Conservation (phyloP, 2,113 vertebrate genomes). For the Pyxicephalus adspersus region DNA sequence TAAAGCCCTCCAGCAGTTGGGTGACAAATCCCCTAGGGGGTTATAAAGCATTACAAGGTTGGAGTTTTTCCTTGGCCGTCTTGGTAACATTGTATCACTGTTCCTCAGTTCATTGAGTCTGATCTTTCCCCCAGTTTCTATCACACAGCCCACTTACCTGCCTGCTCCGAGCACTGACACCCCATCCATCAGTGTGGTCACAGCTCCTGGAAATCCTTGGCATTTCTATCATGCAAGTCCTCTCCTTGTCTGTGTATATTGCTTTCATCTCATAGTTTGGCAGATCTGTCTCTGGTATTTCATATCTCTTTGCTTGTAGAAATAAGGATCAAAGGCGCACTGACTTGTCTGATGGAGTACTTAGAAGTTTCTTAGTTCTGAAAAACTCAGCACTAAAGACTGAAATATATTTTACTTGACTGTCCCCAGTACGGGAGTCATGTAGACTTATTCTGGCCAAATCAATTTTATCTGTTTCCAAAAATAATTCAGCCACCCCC, state of each 20-base stretch:
- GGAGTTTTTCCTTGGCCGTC: not conserved
- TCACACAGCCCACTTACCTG: constrained; percentile 45
- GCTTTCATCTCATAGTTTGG: constrained; percentile 26
- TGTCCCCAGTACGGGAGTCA: no score
- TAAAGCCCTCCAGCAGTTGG: not conserved
- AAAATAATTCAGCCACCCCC: no score
- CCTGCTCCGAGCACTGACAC: constrained; percentile 10
- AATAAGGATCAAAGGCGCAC: not conserved
- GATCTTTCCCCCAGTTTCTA: constrained; percentile 36
- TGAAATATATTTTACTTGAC: no score
- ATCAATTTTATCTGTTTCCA: no score
- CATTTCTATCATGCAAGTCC: not conserved
- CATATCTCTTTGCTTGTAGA: not conserved
- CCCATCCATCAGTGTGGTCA: constrained; percentile 37
- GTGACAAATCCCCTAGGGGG: not conserved
- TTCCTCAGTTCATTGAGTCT: constrained; percentile 43
- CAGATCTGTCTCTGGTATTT: constrained; percentile 8
- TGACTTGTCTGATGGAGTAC: not conserved
- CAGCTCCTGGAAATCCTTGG: constrained; percentile 22
- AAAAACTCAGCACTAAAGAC: no score
- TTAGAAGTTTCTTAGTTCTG: not conserved
- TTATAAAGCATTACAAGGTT: constrained; percentile 10
- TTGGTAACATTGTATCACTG: constrained; percentile 43
- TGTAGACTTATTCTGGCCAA: no score
- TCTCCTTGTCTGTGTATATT: not conserved